Evolutionary conservation across 2,113 vertebrate species (phyloP).

Genomic region (Rutilus rutilus): DNA sequence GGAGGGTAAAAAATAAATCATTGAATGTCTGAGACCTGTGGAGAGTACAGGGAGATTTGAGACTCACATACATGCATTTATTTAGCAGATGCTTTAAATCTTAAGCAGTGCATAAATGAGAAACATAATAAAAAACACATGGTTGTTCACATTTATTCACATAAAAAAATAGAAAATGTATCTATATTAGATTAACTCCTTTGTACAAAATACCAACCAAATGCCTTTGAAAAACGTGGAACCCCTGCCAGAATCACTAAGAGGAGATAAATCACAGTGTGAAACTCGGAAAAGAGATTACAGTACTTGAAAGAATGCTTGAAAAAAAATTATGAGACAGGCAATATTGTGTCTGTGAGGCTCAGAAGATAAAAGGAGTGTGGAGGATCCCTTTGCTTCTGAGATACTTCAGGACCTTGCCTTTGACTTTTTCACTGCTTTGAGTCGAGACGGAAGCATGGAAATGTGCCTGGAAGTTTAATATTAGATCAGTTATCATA

Average conservation of each 20-base stretch:
- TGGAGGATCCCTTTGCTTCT: constrained; percentile 22
- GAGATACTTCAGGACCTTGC: constrained; percentile 1
- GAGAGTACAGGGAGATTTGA: not conserved
- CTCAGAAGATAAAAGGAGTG: constrained; percentile 4
- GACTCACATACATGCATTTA: not conserved
- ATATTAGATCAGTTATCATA: constrained; percentile 14
- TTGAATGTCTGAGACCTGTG: not conserved
- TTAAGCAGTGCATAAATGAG: not conserved
- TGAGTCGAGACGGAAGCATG: constrained; percentile 9
- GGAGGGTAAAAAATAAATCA: not conserved
- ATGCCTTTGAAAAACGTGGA: not conserved
- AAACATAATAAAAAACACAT: not conserved
- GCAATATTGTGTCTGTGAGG: not conserved
- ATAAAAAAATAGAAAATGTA: not conserved
- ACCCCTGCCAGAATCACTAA: not conserved
- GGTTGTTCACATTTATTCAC: not conserved
- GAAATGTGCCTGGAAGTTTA: constrained; percentile 33
- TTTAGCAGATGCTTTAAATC: not conserved
- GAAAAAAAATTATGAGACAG: not conserved
- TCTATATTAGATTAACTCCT: not conserved
- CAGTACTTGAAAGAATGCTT: not conserved
- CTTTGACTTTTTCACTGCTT: not conserved
- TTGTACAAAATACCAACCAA: constrained; percentile 13
- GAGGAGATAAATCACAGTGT: constrained; percentile 15
- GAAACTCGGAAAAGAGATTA: constrained; percentile 8